Evolutionary conservation across 2,888 invertebrate species (phyloP).

Genomic region (Eubasilissa splendida): DNA sequence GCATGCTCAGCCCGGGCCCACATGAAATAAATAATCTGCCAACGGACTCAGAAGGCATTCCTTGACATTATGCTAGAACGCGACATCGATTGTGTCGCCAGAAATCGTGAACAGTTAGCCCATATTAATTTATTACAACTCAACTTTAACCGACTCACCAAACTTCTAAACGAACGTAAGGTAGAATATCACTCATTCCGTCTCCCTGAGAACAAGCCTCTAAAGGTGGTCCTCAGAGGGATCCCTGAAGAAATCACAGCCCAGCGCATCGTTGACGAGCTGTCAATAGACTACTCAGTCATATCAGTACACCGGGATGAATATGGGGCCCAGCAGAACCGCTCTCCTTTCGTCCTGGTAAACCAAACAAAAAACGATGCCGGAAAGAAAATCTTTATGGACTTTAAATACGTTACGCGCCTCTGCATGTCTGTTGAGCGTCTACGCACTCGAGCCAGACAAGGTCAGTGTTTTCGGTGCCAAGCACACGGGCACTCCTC

Average conservation of each 20-base stretch:
- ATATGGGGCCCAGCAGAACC: neutral
- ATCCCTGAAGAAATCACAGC: neutral
- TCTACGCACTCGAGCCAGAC: too few relatives aligned
- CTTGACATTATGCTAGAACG: too few relatives aligned
- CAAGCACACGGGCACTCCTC: too few relatives aligned
- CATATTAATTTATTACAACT: neutral
- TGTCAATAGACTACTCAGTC: neutral
- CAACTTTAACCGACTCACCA: neutral
- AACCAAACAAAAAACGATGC: neutral
- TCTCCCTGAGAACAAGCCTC: neutral
- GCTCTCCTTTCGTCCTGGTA: neutral
- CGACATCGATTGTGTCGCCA: too few relatives aligned
- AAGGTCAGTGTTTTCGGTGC: too few relatives aligned
- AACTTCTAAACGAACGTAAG: neutral
- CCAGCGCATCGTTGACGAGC: neutral
- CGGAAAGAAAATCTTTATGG: neutral
- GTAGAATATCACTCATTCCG: neutral
- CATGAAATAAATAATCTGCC: too few relatives aligned
- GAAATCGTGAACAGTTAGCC: neutral
- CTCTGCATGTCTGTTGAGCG: too few relatives aligned
- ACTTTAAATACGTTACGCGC: neutral
- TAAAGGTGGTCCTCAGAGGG: neutral
- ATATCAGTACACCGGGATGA: neutral
- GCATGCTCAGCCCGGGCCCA: too few relatives aligned
- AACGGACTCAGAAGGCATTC: too few relatives aligned